phyloP scores from a whole-genome alignment of 2,888 invertebrate genomes.

The Chaitophorus viminalis region DNA sequence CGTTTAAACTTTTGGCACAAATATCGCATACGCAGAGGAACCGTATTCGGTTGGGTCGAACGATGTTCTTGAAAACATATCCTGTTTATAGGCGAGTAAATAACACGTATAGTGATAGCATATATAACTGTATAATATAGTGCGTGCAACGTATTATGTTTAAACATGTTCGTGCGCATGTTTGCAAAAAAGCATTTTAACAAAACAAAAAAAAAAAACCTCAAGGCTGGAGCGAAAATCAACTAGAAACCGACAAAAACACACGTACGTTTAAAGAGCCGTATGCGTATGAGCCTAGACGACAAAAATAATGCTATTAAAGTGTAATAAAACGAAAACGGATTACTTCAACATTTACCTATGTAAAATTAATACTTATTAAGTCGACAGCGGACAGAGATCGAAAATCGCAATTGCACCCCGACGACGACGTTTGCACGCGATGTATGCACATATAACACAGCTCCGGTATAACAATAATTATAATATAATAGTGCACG shows the following conservation, averaged over 20 bases:
- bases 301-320: background rate
- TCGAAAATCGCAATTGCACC: background rate
- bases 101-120: background rate
- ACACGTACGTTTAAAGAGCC: too few relatives aligned
- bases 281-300: background rate
- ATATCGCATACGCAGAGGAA: background rate
- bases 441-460: background rate
- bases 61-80: constrained; percentile 10
- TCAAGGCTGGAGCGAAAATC: background rate
- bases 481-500: too few relatives aligned
- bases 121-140: background rate
- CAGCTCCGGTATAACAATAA: too few relatives aligned
- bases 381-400: background rate
- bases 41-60: background rate
- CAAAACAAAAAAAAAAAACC: background rate
- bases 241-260: background rate
- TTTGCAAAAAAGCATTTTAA: background rate
- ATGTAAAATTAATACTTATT: background rate
- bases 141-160: background rate
- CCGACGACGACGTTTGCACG: background rate
- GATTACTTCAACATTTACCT: background rate
- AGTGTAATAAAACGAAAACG: background rate
- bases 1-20: background rate
- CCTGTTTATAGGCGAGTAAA: constrained; percentile 1
- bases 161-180: background rate